These are phyloP conservation scores for Leptodactylus fallax DNA, from an alignment of 2,797 vertebrate species.

Conservation along the genomic window DNA sequence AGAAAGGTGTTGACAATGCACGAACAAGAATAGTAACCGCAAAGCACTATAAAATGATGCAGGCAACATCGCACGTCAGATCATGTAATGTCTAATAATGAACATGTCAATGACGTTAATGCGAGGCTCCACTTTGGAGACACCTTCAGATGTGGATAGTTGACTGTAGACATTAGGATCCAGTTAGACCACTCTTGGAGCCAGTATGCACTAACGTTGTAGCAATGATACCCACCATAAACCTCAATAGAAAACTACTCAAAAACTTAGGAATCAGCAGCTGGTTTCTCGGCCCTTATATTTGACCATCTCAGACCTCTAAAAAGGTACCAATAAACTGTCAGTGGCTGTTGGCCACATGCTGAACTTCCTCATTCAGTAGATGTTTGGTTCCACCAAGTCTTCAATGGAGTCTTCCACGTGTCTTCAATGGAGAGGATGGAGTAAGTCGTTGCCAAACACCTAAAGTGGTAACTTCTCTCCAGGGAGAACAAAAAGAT, in stretches of 20 bases:
- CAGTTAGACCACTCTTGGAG: not conserved
- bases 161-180: not conserved
- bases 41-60: not conserved
- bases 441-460: too few relatives aligned
- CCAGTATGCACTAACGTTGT: too few relatives aligned
- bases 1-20: not conserved
- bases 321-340: too few relatives aligned
- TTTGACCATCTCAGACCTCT: not conserved
- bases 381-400: too few relatives aligned
- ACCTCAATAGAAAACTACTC: not conserved
- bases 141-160: not conserved
- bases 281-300: not conserved
- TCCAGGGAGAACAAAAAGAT: too few relatives aligned
- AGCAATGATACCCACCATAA: not conserved
- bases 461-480: too few relatives aligned
- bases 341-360: too few relatives aligned
- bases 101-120: not conserved
- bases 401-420: too few relatives aligned
- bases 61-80: not conserved
- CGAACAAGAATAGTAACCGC: not conserved
- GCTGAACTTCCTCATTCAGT: too few relatives aligned
- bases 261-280: not conserved
- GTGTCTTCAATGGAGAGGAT: too few relatives aligned
- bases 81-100: not conserved
- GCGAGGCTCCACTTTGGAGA: not conserved